Percentiles rank a stretch among this genome's conserved stretches.
phyloP scores from a whole-genome alignment of 1,140 invertebrate species.

The Nomia melanderi region DNA sequence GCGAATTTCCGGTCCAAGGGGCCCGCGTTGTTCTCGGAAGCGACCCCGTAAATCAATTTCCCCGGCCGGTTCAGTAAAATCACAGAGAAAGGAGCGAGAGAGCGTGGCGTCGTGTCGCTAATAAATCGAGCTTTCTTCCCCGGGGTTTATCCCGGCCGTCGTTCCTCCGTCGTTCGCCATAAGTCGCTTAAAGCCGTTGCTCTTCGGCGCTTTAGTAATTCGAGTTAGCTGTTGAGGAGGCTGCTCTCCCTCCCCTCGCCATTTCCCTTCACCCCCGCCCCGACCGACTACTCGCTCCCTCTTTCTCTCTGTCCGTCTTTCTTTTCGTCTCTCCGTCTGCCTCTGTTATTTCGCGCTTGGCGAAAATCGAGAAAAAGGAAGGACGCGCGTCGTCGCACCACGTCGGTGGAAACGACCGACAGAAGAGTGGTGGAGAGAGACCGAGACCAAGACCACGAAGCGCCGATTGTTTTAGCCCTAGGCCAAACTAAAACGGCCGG shows the following conservation, averaged over 20 bases:
- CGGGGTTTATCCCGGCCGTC: slow-evolving; percentile 46
- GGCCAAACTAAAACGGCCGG: slow-evolving; percentile 71
- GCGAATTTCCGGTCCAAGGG: slow-evolving; percentile 18
- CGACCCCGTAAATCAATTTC: slow-evolving; percentile 52
- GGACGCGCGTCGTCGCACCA: background rate
- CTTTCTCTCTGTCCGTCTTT: slow-evolving; percentile 32
- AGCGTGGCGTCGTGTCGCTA: slow-evolving; percentile 52
- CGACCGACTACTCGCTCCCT: slow-evolving; percentile 53
- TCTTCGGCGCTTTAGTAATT: slow-evolving; percentile 74
- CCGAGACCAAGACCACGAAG: slow-evolving; percentile 64
- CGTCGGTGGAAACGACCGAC: slow-evolving; percentile 2
- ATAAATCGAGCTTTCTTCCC: slow-evolving; percentile 66
- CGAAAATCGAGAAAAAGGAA: slow-evolving; percentile 73
- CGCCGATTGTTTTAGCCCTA: slow-evolving; percentile 76
- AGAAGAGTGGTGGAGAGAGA: slow-evolving; percentile 26
- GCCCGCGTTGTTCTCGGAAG: slow-evolving; percentile 23
- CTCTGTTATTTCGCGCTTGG: slow-evolving; percentile 78
- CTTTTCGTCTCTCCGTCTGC: slow-evolving; percentile 34
- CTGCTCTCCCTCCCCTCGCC: slow-evolving; percentile 33
- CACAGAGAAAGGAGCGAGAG: slow-evolving; percentile 45
- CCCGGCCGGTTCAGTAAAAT: slow-evolving; percentile 32
- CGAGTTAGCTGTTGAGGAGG: slow-evolving; percentile 74
- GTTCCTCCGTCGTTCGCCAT: slow-evolving; percentile 43
- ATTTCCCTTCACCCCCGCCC: slow-evolving; percentile 48
- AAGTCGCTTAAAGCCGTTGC: slow-evolving; percentile 70